Evolutionary conservation across 2,797 vertebrate species (phyloP).

Genomic region (Pogonophryne albipinna): DNA sequence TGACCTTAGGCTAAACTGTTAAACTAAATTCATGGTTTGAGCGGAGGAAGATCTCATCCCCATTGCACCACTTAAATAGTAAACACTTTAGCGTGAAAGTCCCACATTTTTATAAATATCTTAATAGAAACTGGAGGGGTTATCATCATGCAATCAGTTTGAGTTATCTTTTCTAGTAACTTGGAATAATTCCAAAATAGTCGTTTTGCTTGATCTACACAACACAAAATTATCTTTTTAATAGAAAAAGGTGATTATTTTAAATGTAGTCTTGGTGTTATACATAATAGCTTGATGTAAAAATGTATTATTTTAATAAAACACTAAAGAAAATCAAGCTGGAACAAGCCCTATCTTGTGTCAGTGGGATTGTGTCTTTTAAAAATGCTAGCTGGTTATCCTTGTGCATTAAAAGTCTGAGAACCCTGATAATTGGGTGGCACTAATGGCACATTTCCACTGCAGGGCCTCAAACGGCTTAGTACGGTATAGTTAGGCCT

Average conservation of each 20-base stretch:
- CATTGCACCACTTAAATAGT: background rate
- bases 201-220: background rate
- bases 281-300: background rate
- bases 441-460: no score
- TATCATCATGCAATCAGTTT: background rate
- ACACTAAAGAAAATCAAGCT: no score
- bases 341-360: background rate
- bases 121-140: background rate
- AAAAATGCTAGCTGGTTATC: background rate
- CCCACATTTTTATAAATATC: background rate
- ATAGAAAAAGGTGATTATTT: background rate
- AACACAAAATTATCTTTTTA: background rate
- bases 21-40: background rate
- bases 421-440: background rate
- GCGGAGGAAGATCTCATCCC: background rate
- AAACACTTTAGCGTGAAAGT: background rate
- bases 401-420: background rate
- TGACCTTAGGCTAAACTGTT: background rate
- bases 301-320: background rate
- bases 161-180: background rate
- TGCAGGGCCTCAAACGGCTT: no score
- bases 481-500: no score
- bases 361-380: background rate
- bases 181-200: background rate
- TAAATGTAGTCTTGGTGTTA: background rate